phyloP scores from a whole-genome alignment of 2,113 vertebrate species.

The Lepus timidus region DNA sequence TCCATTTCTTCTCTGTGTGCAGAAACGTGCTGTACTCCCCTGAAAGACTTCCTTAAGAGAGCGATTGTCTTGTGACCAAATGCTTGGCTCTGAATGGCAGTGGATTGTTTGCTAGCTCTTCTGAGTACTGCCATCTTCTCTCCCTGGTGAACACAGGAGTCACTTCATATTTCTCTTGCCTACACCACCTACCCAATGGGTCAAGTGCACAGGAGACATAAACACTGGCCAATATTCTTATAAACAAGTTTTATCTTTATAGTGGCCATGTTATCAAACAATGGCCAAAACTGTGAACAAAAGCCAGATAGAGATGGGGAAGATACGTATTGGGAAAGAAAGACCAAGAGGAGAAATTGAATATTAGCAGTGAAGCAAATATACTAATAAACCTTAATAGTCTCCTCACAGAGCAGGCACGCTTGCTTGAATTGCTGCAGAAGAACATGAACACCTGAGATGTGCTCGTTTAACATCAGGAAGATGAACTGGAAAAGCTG shows the following conservation, averaged over 20 bases:
- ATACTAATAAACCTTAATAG: conserved; percentile 38
- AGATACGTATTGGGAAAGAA: neutral
- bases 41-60: conserved; percentile 7
- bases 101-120: neutral
- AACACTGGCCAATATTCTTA: conserved; percentile 4
- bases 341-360: neutral
- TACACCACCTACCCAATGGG: neutral
- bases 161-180: conserved; percentile 10
- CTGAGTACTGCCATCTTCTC: neutral
- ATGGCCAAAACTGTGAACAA: neutral
- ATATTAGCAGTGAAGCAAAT: conserved; percentile 51
- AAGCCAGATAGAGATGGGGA: neutral
- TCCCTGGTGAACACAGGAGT: neutral
- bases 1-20: conserved; percentile 3
- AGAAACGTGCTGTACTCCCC: neutral
- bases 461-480: conserved; percentile 31
- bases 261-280: conserved; percentile 32
- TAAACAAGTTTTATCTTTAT: conserved; percentile 18
- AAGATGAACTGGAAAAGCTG: conserved; percentile 64
- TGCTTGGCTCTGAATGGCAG: neutral
- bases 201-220: neutral
- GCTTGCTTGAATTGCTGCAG: conserved; percentile 65
- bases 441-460: neutral
- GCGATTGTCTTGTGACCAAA: neutral
- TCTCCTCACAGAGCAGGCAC: conserved; percentile 47